A percentile compares a stretch with the other conserved stretches of the same genome.
Evolutionary conservation across 1,140 invertebrate species (phyloP).

Genomic region (Antheraea pernyi): DNA sequence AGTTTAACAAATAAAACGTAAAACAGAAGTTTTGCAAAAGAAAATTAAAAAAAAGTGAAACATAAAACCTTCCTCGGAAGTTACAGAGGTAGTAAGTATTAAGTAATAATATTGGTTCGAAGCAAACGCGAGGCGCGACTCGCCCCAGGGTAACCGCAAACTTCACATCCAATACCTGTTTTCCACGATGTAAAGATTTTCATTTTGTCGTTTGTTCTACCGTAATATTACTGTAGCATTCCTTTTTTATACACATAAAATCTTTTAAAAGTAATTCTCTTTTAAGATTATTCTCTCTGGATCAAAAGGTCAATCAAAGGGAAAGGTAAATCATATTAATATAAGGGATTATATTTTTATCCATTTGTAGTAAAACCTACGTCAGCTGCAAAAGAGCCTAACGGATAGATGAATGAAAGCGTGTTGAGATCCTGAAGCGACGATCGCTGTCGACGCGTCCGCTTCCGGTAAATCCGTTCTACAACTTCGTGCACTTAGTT

Average conservation of each 20-base stretch:
- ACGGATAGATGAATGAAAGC: conserved; percentile 72
- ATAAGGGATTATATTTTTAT: too few relatives aligned
- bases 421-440: conserved; percentile 62
- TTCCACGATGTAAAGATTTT: conserved; percentile 65
- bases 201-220: conserved; percentile 57
- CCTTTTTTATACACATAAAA: not conserved
- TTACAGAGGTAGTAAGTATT: conserved; percentile 48
- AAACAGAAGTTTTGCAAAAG: too few relatives aligned
- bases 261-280: too few relatives aligned
- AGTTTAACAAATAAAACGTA: too few relatives aligned
- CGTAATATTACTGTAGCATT: conserved; percentile 17
- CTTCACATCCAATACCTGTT: conserved; percentile 55
- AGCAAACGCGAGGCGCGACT: conserved; percentile 43
- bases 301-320: too few relatives aligned
- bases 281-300: too few relatives aligned
- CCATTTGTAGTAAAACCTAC: conserved; percentile 59
- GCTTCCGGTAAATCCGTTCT: conserved; percentile 72
- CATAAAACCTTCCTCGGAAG: conserved; percentile 46
- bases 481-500: conserved; percentile 71
- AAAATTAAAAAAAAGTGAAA: too few relatives aligned
- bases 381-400: conserved; percentile 52
- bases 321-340: too few relatives aligned
- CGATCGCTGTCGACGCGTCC: conserved; percentile 66
- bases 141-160: conserved; percentile 44
- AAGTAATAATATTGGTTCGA: conserved; percentile 58